These are phyloP conservation scores for Achlya flavicornis DNA, from an alignment of 2,888 invertebrate genomes.

Conservation along the genomic window DNA sequence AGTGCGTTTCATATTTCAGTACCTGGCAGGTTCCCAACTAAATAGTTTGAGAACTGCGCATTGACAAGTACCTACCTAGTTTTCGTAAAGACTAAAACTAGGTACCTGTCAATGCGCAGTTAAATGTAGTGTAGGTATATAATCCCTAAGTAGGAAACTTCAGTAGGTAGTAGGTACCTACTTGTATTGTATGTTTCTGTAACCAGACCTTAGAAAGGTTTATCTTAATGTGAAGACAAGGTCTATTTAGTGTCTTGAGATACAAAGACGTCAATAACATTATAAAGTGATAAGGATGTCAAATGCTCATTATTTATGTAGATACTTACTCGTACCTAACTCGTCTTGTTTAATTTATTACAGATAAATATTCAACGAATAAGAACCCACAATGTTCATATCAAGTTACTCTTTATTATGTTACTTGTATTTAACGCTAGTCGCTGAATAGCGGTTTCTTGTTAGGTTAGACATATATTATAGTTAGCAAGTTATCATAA, in stretches of 20 bases:
- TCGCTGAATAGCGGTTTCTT: background rate
- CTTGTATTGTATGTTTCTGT: background rate
- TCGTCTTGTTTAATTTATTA: conserved; percentile 15
- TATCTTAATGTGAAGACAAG: conserved; percentile 15
- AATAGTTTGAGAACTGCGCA: too few relatives aligned
- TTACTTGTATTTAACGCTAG: background rate
- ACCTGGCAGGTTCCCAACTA: too few relatives aligned
- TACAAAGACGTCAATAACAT: conserved; percentile 64
- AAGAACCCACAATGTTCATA: background rate
- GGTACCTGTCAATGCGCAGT: too few relatives aligned
- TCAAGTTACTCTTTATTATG: background rate
- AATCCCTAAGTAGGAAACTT: too few relatives aligned
- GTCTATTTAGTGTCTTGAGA: conserved; percentile 32
- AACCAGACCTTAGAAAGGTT: background rate
- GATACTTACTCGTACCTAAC: conserved; percentile 13
- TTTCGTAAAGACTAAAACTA: too few relatives aligned
- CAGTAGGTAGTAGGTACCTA: too few relatives aligned
- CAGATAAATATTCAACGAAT: conserved; percentile 3
- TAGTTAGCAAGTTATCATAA: background rate
- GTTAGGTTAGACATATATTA: background rate
- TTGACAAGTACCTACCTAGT: too few relatives aligned
- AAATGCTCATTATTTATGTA: conserved; percentile 52
- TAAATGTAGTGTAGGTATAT: too few relatives aligned
- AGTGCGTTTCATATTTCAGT: too few relatives aligned
- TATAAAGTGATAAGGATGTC: conserved; percentile 62